Percentiles rank a stretch among this genome's conserved stretches.
phyloP scores from a whole-genome alignment of 2,888 invertebrate genomes.

The Rhorus exstirpatorius region DNA sequence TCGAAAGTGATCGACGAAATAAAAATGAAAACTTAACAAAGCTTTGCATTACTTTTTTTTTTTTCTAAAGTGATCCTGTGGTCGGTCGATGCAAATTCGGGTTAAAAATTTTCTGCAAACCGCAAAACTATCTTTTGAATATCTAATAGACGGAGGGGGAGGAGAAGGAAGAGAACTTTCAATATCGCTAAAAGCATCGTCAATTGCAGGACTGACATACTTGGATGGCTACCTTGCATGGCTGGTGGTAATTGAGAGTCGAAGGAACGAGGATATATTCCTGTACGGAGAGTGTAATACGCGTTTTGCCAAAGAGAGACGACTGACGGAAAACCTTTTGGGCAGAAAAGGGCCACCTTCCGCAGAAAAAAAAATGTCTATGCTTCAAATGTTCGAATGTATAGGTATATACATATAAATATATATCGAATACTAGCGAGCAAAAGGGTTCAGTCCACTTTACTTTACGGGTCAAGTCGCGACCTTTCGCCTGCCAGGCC shows the following conservation, averaged over 20 bases:
- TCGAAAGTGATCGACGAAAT: too few species aligned
- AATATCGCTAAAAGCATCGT: slow-evolving; percentile 68
- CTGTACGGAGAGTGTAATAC: not conserved
- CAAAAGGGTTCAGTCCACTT: not conserved
- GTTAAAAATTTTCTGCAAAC: too few species aligned
- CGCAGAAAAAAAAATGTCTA: not conserved
- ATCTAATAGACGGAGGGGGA: too few species aligned
- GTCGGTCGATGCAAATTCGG: too few species aligned
- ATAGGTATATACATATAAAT: too few species aligned
- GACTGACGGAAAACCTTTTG: not conserved
- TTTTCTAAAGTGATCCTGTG: too few species aligned
- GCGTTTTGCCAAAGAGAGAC: slow-evolving; percentile 28
- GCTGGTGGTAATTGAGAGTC: not conserved
- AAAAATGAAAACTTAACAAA: too few species aligned
- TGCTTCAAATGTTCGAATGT: slow-evolving; percentile 2
- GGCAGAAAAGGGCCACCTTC: slow-evolving; percentile 25
- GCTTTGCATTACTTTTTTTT: too few species aligned
- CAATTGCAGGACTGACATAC: slow-evolving; percentile 31
- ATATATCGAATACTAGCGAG: not conserved
- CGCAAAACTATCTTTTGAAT: too few species aligned
- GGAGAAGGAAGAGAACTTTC: slow-evolving; percentile 39
- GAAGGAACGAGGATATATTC: not conserved
- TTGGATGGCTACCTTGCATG: slow-evolving; percentile 9
- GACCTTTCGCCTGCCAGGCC: not conserved
- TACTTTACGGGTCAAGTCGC: not conserved